These are phyloP conservation scores for Tenthredo livida DNA, from an alignment of 2,888 invertebrate species.

Conservation along the genomic window DNA sequence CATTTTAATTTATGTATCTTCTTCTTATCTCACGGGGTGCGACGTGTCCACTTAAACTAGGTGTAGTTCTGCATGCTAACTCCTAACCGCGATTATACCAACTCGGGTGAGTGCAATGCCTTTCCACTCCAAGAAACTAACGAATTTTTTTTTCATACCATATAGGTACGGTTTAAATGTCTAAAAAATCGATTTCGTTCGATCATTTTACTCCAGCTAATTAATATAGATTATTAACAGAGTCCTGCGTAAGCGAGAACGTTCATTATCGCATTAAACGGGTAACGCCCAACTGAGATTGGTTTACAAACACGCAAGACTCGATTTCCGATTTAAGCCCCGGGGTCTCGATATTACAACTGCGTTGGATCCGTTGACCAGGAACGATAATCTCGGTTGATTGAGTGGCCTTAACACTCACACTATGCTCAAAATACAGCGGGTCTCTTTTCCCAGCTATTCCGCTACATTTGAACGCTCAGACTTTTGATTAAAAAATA, in stretches of 20 bases:
- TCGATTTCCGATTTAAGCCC: constrained; percentile 20
- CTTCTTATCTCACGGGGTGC: neutral
- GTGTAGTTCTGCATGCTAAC: constrained; percentile 30
- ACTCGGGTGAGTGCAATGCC: neutral
- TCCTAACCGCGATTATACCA: neutral
- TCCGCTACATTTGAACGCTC: neutral
- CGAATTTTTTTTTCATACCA: too few species aligned
- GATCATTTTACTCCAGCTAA: constrained; percentile 3
- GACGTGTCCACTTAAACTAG: neutral
- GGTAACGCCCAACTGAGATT: constrained; percentile 21
- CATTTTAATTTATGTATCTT: constrained; percentile 39
- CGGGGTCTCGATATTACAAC: neutral
- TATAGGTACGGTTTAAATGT: neutral
- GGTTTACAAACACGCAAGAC: constrained; percentile 9
- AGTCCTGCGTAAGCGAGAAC: neutral
- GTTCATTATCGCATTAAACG: neutral
- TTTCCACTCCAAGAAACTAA: neutral
- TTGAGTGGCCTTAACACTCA: neutral
- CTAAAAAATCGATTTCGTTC: neutral
- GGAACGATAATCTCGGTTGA: constrained; percentile 27
- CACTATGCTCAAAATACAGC: neutral
- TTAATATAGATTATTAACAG: constrained; percentile 6
- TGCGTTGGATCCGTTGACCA: neutral
- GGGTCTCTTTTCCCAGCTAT: neutral
- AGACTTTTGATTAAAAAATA: neutral